phyloP scores from a whole-genome alignment of 2,797 vertebrate genomes.

The Agapornis canus region DNA sequence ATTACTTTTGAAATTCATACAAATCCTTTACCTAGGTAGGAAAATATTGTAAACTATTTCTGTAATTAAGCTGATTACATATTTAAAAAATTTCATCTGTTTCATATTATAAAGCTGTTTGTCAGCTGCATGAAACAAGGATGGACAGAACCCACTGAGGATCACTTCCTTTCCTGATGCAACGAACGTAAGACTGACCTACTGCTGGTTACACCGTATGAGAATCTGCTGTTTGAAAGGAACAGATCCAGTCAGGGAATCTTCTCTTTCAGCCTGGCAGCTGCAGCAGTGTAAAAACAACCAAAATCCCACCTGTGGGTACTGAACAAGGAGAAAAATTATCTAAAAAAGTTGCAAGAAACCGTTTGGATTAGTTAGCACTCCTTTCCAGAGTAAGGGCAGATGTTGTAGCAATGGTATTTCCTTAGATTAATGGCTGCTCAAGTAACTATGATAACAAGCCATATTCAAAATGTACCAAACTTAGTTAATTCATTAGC shows the following conservation, averaged over 20 bases:
- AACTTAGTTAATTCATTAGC: constrained; percentile 1
- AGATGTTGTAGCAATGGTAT: accelerated
- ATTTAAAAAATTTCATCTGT: background rate
- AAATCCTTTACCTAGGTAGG: constrained; percentile 8
- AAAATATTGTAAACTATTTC: background rate
- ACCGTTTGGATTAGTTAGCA: background rate
- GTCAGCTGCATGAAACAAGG: background rate
- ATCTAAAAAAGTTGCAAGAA: background rate
- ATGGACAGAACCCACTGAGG: background rate
- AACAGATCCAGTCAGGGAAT: background rate
- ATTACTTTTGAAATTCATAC: background rate
- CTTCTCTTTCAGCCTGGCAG: background rate
- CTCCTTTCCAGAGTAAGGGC: background rate
- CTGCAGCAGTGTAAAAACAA: background rate
- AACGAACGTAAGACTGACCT: accelerated
- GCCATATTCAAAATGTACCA: background rate
- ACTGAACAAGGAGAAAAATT: background rate
- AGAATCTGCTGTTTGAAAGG: background rate
- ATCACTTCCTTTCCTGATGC: background rate
- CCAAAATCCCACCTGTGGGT: background rate
- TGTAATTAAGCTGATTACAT: constrained; percentile 41
- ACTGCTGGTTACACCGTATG: background rate
- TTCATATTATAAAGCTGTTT: background rate
- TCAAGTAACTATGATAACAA: background rate
- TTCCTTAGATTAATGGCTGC: constrained; percentile 25